phyloP scores from a whole-genome alignment of 92 coral and sea anemone genomes.

The Chrysogorgia sp. region DNA sequence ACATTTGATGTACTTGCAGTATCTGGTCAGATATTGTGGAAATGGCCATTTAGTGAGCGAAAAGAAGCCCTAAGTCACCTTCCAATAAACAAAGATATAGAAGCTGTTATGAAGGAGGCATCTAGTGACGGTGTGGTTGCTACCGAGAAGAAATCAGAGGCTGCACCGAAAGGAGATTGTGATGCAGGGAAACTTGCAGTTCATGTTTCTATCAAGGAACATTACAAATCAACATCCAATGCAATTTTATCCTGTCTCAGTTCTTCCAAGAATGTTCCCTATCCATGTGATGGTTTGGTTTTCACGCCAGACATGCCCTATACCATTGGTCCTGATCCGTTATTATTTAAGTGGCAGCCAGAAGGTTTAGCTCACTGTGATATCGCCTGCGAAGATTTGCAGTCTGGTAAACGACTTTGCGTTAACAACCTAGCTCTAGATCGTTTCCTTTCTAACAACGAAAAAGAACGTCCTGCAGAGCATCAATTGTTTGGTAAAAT shows the following conservation, averaged over 20 bases:
- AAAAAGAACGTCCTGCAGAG: neutral
- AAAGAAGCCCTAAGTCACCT: neutral
- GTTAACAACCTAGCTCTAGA: neutral
- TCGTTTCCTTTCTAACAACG: neutral
- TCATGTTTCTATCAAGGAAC: constrained; percentile 10
- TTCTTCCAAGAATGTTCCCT: neutral
- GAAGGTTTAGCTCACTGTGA: constrained; percentile 11
- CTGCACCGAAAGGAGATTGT: neutral
- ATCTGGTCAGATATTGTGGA: constrained; percentile 20
- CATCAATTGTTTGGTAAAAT: neutral
- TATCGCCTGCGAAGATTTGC: neutral
- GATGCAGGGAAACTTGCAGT: neutral
- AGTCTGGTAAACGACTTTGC: constrained; percentile 1
- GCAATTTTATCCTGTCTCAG: neutral
- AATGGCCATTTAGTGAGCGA: constrained; percentile 21
- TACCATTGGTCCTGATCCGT: constrained; percentile 27
- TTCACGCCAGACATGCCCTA: constrained; percentile 28
- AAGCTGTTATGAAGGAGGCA: constrained; percentile 8
- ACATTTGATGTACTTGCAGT: constrained; percentile 29
- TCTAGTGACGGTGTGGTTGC: neutral
- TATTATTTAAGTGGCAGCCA: constrained; percentile 29
- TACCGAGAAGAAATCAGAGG: neutral
- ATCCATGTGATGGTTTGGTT: constrained; percentile 26
- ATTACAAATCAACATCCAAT: neutral
- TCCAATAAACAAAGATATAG: constrained; percentile 4